Conservation (phyloP, 2,113 vertebrate genomes). For the Tichodroma muraria region DNA sequence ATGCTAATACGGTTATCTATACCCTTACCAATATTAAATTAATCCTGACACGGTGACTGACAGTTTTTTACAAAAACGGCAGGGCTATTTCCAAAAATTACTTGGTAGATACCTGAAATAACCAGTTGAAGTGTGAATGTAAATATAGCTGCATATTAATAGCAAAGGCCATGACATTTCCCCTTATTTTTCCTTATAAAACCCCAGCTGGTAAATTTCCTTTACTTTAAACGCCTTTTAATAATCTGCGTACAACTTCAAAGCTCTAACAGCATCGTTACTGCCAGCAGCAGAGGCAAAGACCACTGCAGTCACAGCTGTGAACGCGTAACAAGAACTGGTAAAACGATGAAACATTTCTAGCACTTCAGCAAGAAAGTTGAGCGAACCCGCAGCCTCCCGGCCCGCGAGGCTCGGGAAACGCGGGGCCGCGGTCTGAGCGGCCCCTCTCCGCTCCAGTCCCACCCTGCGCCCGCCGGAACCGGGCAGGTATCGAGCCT, state of each 20-base stretch:
- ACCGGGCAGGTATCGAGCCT: accelerated
- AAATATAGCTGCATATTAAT: background rate
- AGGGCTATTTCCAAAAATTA: background rate
- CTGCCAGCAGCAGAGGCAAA: background rate
- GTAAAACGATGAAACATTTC: accelerated
- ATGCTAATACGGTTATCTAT: background rate
- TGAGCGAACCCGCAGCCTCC: background rate
- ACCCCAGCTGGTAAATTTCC: background rate
- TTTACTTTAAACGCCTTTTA: background rate
- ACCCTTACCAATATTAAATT: background rate
- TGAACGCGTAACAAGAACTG: accelerated
- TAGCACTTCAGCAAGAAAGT: background rate
- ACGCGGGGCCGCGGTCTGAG: accelerated
- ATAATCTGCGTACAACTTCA: background rate
- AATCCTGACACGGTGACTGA: background rate
- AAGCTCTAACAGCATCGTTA: background rate
- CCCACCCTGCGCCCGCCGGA: background rate
- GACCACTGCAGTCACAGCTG: accelerated
- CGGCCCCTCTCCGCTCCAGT: background rate
- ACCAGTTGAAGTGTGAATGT: background rate
- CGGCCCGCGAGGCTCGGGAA: background rate
- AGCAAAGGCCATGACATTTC: background rate
- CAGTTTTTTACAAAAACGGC: background rate
- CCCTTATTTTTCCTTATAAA: background rate
- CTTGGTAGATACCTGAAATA: background rate